A percentile compares a stretch with the other conserved stretches of the same genome.
Conservation (phyloP, 1,140 invertebrate species). For the Orchestia grillus region DNA sequence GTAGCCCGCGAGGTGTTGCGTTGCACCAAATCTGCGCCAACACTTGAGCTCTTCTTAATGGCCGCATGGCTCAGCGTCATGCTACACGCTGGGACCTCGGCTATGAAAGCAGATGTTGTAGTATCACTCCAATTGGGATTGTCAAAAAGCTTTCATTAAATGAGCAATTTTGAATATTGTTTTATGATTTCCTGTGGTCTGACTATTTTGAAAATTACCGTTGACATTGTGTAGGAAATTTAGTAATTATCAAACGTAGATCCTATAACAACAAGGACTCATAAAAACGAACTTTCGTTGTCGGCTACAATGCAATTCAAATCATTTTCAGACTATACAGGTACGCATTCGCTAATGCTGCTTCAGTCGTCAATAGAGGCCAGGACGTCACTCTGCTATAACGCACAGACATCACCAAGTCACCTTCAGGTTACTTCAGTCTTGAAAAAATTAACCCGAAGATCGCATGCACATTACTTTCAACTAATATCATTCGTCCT, state of each 20-base stretch:
- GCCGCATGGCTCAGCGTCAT: neutral
- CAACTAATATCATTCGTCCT: neutral
- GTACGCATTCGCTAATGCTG: neutral
- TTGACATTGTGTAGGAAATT: neutral
- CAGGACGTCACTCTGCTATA: neutral
- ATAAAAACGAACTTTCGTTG: neutral
- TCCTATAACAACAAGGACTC: neutral
- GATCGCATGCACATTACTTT: neutral
- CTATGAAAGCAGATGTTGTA: neutral
- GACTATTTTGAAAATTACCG: neutral
- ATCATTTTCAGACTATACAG: neutral
- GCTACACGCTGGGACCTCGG: neutral
- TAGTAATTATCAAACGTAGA: neutral
- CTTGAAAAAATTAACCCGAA: neutral
- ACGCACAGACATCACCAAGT: neutral
- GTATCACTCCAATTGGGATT: neutral
- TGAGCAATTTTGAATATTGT: neutral
- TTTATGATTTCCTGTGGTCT: neutral
- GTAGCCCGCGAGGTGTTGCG: neutral
- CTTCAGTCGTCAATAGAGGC: neutral
- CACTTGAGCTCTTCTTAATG: conserved; percentile 21
- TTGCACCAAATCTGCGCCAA: neutral
- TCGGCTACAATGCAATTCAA: neutral
- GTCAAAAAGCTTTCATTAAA: neutral
- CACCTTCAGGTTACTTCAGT: neutral